Conservation (phyloP, 2,888 invertebrate species). For the Drosophila imparisetae region DNA sequence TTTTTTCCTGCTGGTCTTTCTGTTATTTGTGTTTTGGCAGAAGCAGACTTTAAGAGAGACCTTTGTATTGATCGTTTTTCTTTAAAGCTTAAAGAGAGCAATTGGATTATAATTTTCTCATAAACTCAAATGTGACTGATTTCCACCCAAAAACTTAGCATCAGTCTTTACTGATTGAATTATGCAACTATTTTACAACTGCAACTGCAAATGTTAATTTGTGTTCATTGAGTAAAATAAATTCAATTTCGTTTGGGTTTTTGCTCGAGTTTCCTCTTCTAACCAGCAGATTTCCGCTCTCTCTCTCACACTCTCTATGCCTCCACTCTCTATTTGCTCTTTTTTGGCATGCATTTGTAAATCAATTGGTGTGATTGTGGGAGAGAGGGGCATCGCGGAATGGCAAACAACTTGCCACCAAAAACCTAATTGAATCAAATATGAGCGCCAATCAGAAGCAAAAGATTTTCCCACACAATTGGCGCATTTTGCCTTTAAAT, state of each 20-base stretch:
- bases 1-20: background rate
- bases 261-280: background rate
- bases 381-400: too few species aligned
- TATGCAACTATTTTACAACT: slow-evolving; percentile 7
- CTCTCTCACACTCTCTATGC: background rate
- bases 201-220: slow-evolving; percentile 15
- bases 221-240: slow-evolving; percentile 23
- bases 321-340: background rate
- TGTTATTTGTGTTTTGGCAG: background rate
- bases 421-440: slow-evolving; percentile 62
- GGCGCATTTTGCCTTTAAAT: slow-evolving; percentile 60
- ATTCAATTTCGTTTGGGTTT: slow-evolving; percentile 29
- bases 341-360: slow-evolving; percentile 23
- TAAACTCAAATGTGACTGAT: background rate
- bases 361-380: background rate
- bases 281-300: background rate
- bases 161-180: slow-evolving; percentile 5
- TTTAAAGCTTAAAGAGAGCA: background rate
- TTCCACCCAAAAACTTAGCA: background rate
- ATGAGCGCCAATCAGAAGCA: slow-evolving; percentile 64
- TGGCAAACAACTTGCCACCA: slow-evolving; percentile 39
- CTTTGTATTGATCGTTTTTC: background rate
- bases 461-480: slow-evolving; percentile 55
- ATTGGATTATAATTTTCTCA: background rate
- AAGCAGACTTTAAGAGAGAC: background rate